Evolutionary conservation across 1,140 invertebrate species (phyloP), one percentile per base, ranked within the genome.

Genomic region (Tetranychus cinnabarinus): DNA sequence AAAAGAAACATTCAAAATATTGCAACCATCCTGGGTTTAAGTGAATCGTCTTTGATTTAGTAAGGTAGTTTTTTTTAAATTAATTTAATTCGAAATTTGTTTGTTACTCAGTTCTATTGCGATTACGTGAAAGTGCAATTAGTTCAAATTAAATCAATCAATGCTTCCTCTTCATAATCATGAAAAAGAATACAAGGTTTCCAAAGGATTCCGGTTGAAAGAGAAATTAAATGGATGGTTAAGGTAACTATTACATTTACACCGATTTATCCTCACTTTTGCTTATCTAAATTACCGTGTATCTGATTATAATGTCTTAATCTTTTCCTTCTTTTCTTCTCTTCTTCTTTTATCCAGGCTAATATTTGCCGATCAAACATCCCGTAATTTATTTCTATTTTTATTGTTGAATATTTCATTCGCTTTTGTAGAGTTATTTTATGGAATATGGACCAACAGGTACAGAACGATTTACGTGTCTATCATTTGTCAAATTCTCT

Each of bases 371-470:
- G 91, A 97, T 72, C 80, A 80, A 69, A 91, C 86, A 72, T 92
- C 88, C 3, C 80, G 88, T 67, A 95, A 96, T 75, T 76, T 97
- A 64, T 92, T 97, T 72, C 74, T 92, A n/a, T 97, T 97, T 70
- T 77, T 97, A 1, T 63, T 93, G 52, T 75, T 97, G 8, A 97
- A 97, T 74, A 78, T 96, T 62, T 88, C 86, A 3, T 92, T 93
- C 75, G 89, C 92, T 3, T 96, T 97, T 76, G 88, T 97, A 15
- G 93, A 97, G 74, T 76, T 97, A 58, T 78, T 83, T 59, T 97
- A 97, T 75, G 93, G 93, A 62, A 79, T 93, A 66, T 90, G 83
- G 87, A 92, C 89, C 60, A 97, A 97, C 74, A 96, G 90, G 69
- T 70, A 57, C 60, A 23, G 23, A 23, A 23, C 23, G 23, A 23